Base-by-base conservation (phyloP, 2,888 invertebrate species). In the Steinernema hermaphroditum region DNA sequence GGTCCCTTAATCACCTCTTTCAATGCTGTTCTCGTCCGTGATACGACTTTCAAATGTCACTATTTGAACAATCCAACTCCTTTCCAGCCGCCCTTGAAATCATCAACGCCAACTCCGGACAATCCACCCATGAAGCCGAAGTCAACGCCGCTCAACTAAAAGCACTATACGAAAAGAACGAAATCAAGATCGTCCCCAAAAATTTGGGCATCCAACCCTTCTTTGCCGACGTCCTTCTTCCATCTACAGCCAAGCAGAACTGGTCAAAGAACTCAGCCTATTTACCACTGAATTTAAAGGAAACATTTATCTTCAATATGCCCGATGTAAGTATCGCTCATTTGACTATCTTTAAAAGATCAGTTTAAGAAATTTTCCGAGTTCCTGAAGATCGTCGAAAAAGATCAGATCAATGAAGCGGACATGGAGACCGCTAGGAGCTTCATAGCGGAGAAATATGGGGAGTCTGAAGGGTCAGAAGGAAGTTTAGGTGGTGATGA, bases 301-400 rank as follows among this genome's bases (percentile, higher is more conserved):
- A 62, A 24, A 62, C 62, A 16, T 29, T 62, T 32, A 29, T 62
- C 29, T 62, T 62, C 62, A 62, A 32, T 32, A 32, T 62, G 32
- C 22, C 29, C 9, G 62, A 62, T 16, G 62, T 62, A 62, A 24
- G 62, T 62, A n/a, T n/a, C n/a, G 22, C 16, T 4, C 19, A 14
- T 32, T 29, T 8, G 22, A 27, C 54, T 54, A 24, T n/a, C n/a
- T n/a, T n/a, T n/a, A n/a, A n/a, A n/a, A n/a, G n/a, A n/a, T n/a
- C n/a, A 1, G 43, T 50, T 46, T 70, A 29, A 70, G 70, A 70
- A 50, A n/a, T 50, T 70, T n/a, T 22, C 49, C 19, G 32, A 70
- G 14, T 27, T 34, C 14, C 29, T 34, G 12, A n/a, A 6, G 8
- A 50, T 70, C 50, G 29, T 70, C 34, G 29, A 70, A n/a, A 49